Conservation (phyloP, 2,113 vertebrate genomes). For the Anolis carolinensis region DNA sequence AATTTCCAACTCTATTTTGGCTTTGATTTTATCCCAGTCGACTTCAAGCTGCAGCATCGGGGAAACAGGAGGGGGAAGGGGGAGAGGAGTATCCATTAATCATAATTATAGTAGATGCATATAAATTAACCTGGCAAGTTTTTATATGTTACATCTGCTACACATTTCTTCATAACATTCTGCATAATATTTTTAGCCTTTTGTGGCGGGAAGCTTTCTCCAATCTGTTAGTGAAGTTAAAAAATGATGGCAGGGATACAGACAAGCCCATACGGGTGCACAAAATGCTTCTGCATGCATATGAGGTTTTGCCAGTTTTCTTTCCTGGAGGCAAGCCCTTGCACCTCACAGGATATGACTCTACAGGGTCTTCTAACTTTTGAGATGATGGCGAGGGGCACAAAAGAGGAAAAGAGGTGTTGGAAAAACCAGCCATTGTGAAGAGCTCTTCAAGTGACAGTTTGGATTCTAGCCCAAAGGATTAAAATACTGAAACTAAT, state of each 20-base stretch:
- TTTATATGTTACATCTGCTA: background rate
- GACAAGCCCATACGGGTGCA: background rate
- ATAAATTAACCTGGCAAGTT: background rate
- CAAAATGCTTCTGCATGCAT: background rate
- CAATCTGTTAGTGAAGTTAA: background rate
- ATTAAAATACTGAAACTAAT: constrained; percentile 6
- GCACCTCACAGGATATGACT: background rate
- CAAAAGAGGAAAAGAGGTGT: background rate
- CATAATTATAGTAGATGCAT: background rate
- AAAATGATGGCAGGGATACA: background rate
- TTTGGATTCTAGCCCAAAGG: background rate
- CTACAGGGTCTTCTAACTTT: background rate
- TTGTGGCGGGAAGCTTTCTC: background rate
- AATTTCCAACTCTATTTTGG: constrained; percentile 94
- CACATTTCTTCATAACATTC: constrained; percentile 8
- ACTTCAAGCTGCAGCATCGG: constrained; percentile 86
- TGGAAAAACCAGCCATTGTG: background rate
- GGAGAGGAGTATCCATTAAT: background rate
- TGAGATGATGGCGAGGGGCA: background rate
- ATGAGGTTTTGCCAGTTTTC: background rate
- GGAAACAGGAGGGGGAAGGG: background rate
- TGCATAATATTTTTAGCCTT: background rate
- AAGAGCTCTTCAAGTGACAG: background rate
- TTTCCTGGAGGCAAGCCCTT: background rate
- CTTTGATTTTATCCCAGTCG: constrained; percentile 96